Evolutionary conservation across 2,888 invertebrate species (phyloP).

Genomic region (Alentia gelatinosa): DNA sequence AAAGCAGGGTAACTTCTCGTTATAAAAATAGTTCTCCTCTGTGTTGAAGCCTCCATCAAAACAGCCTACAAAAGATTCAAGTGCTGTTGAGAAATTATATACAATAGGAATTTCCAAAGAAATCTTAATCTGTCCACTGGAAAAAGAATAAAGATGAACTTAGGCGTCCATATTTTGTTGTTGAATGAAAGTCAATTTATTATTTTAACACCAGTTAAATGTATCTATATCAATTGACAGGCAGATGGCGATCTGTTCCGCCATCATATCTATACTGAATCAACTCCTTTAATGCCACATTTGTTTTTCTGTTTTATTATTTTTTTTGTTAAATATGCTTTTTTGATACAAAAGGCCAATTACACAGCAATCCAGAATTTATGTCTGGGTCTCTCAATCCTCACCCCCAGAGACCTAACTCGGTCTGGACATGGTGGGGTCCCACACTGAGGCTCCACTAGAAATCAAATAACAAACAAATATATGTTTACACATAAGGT

Average conservation of each 20-base stretch:
- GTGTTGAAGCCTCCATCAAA: not conserved
- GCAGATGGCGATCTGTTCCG: too few species aligned
- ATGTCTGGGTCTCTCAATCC: not conserved
- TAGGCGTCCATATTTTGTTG: too few species aligned
- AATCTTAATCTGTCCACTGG: not conserved
- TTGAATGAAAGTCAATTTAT: too few species aligned
- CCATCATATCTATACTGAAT: not conserved
- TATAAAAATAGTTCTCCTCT: conserved; percentile 28
- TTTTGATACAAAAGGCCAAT: not conserved
- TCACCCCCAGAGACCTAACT: not conserved
- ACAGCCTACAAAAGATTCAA: conserved; percentile 45
- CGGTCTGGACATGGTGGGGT: too few species aligned
- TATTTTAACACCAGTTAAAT: too few species aligned
- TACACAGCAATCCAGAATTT: not conserved
- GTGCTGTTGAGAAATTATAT: conserved; percentile 26
- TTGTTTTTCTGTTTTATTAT: not conserved
- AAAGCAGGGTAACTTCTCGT: not conserved
- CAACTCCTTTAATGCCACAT: not conserved
- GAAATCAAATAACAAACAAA: too few species aligned
- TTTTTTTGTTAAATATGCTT: not conserved
- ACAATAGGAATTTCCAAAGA: not conserved
- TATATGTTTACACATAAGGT: not conserved
- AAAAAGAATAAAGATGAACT: too few species aligned
- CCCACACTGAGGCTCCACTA: too few species aligned
- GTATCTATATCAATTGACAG: too few species aligned